A percentile compares a stretch with the other conserved stretches of the same genome.
phyloP scores from a whole-genome alignment of 2,888 invertebrate genomes.

The Alloplasta piceator region DNA sequence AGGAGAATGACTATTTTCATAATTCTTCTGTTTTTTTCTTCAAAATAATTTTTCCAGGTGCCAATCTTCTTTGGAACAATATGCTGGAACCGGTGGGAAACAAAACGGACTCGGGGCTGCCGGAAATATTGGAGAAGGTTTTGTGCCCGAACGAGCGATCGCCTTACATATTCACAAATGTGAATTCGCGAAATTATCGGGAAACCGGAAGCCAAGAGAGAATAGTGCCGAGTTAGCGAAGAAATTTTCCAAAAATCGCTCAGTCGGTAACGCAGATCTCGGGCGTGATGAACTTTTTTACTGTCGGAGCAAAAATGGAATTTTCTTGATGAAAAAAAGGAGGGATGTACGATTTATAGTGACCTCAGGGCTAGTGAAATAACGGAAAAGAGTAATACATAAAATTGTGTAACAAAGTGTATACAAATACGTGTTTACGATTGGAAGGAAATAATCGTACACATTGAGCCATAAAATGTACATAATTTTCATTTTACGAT shows the following conservation, averaged over 20 bases:
- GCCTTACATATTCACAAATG: slow-evolving; percentile 88
- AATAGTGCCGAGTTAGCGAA: slow-evolving; percentile 67
- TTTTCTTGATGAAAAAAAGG: background rate
- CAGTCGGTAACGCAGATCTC: background rate
- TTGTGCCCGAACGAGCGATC: slow-evolving; percentile 85
- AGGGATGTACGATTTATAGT: slow-evolving; percentile 37
- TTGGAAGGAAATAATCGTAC: slow-evolving; percentile 6
- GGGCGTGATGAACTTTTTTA: background rate
- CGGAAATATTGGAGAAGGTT: slow-evolving; percentile 86
- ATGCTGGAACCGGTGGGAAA: slow-evolving; percentile 88
- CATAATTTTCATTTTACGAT: no score
- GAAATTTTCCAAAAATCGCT: background rate
- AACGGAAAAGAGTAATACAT: slow-evolving; percentile 23
- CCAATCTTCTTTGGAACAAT: slow-evolving; percentile 90
- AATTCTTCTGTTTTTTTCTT: background rate
- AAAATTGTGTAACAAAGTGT: background rate
- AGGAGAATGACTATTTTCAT: background rate
- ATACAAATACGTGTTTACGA: background rate
- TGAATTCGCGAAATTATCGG: slow-evolving; percentile 84
- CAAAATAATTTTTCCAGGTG: slow-evolving; percentile 84
- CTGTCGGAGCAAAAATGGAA: slow-evolving; percentile 11
- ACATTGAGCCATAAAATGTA: slow-evolving; percentile 24
- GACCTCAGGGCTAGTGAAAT: slow-evolving; percentile 63
- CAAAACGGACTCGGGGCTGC: slow-evolving; percentile 86
- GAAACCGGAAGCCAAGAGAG: slow-evolving; percentile 83